Evolutionary conservation across 1,140 invertebrate genomes (phyloP).

Genomic region (Rhyacophila brunnea): DNA sequence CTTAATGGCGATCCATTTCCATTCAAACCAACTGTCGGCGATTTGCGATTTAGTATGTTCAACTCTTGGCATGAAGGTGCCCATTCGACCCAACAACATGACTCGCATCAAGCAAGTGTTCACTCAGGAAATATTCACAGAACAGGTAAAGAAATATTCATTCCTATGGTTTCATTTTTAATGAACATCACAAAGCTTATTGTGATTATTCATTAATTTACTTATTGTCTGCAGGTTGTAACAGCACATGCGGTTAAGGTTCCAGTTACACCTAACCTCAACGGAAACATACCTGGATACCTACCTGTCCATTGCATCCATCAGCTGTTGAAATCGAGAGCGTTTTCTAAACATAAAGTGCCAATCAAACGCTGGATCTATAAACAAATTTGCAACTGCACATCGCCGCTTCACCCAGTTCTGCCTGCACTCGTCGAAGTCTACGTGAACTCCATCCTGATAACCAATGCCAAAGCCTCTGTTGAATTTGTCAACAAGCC

Average conservation of each 20-base stretch:
- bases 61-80: conserved; percentile 93
- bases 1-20: conserved; percentile 95
- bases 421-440: conserved; percentile 92
- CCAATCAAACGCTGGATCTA: conserved; percentile 95
- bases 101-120: conserved; percentile 92
- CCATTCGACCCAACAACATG: conserved; percentile 87
- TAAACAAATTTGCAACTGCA: conserved; percentile 84
- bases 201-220: neutral
- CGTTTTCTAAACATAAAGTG: conserved; percentile 94
- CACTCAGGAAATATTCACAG: conserved; percentile 95
- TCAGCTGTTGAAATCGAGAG: conserved; percentile 89
- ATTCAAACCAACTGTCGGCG: conserved; percentile 88
- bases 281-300: conserved; percentile 87
- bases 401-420: conserved; percentile 87
- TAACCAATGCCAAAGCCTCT: conserved; percentile 69
- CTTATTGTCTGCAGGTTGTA: conserved; percentile 69
- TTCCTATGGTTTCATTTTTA: neutral
- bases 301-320: conserved; percentile 97
- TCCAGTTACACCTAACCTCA: conserved; percentile 87
- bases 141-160: conserved; percentile 67
- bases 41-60: conserved; percentile 92
- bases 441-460: conserved; percentile 90
- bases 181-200: conserved; percentile 12
- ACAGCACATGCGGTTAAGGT: conserved; percentile 94
- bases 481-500: conserved; percentile 84